Evolutionary conservation across 1,140 invertebrate genomes (phyloP).

Genomic region (Hypothenemus hampei): DNA sequence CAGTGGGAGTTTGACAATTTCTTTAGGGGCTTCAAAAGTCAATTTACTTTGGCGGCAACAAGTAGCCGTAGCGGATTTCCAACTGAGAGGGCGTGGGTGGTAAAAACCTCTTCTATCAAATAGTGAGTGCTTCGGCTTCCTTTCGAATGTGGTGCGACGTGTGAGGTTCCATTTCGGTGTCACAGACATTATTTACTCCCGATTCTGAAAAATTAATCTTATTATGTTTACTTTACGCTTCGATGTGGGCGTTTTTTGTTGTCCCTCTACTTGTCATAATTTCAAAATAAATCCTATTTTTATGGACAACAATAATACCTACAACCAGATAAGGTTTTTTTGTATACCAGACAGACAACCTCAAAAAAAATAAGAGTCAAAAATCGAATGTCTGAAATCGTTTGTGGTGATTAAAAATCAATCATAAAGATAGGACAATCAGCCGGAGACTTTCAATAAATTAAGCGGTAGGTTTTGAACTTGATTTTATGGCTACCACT

Average conservation of each 20-base stretch:
- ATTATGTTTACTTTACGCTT: no score
- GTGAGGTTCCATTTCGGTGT: not conserved
- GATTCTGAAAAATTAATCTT: not conserved
- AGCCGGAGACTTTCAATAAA: slow-evolving; percentile 22
- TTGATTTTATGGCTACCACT: slow-evolving; percentile 22
- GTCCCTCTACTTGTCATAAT: no score
- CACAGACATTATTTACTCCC: not conserved
- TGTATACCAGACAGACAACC: not conserved
- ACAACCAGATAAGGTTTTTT: not conserved
- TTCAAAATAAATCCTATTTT: no score
- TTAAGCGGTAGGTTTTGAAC: slow-evolving; percentile 21
- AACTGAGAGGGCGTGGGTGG: slow-evolving; percentile 1
- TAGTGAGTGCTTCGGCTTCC: not conserved
- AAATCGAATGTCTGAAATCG: slow-evolving; percentile 21
- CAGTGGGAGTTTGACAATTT: no score
- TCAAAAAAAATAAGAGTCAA: slow-evolving; percentile 5
- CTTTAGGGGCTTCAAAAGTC: not conserved
- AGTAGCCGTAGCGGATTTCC: not conserved
- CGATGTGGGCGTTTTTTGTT: no score
- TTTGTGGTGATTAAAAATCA: slow-evolving; percentile 25
- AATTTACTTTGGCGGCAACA: not conserved
- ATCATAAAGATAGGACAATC: slow-evolving; percentile 17
- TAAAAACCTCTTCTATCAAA: not conserved
- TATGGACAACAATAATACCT: no score
- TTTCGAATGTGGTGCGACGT: not conserved